Evolutionary conservation across 2,888 invertebrate genomes (phyloP), one percentile per base, ranked within the genome.

Genomic region (Lissonota sp.): DNA sequence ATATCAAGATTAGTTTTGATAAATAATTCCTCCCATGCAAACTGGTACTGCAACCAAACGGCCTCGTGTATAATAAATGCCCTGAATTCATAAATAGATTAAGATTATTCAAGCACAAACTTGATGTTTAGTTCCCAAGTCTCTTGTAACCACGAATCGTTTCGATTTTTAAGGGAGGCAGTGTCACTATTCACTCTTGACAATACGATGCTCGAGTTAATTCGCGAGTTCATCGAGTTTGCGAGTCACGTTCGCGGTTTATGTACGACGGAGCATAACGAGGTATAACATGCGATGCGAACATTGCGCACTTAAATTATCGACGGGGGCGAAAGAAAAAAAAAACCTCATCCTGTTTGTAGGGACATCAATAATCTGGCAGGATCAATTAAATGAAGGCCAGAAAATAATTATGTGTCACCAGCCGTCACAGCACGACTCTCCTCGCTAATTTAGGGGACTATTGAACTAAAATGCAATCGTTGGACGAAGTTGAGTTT

Each of bases 211-310:
- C 75, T 71, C 57, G 60, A 73, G 64, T 83, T 80, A 83, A 80
- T 79, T 76, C 46, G 40, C 55, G 76, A 77, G 75, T 75, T 83
- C 78, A 69, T 80, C 78, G 70, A 37, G 77, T 67, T 81, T 83
- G 83, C 84, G 49, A 84, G 84, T 84, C 84, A 84, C 84, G 83
- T 84, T 83, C 83, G 46, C 62, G 74, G 67, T 83, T 81, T 83
- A 84, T 83, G 84, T 84, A 82, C 76, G 75, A 64, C 77, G 72
- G 26, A 81, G 79, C 79, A 67, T 80, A 81, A 81, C 83, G 80
- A 80, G 81, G 79, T 84, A 75, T 80, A 83, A 83, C 79, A 81
- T 79, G 79, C 84, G 77, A 75, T 79, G 75, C 75, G 83, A 79
- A 81, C 84, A 79, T 84, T 83, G 79, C 75, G 70, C 75, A 62